A percentile compares a stretch with the other conserved stretches of the same genome.
phyloP scores from a whole-genome alignment of 2,113 vertebrate species.

The Rhabdornis inornatus region DNA sequence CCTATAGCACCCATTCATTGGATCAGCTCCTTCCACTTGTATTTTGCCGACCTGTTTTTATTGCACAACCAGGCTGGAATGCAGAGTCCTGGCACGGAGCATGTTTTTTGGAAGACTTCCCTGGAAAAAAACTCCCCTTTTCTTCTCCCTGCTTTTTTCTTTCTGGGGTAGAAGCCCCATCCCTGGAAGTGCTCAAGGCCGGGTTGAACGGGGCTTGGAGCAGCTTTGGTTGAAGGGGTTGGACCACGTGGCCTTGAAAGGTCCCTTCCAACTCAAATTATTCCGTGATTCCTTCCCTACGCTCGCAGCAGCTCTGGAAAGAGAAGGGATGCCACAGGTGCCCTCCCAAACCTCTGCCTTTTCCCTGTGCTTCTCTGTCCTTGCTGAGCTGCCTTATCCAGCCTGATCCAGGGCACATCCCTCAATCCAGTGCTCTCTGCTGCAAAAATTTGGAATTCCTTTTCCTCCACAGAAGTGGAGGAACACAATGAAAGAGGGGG shows the following conservation, averaged over 20 bases:
- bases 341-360: background rate
- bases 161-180: background rate
- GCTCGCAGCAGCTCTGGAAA: fast-evolving
- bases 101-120: background rate
- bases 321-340: background rate
- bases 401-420: too few relatives aligned
- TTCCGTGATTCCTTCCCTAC: background rate
- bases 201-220: background rate
- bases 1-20: background rate
- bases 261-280: background rate
- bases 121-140: background rate
- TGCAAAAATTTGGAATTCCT: background rate
- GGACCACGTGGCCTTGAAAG: background rate
- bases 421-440: background rate
- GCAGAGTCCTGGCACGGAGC: background rate
- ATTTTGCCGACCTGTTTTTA: background rate
- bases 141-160: background rate
- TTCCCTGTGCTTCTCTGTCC: background rate
- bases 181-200: background rate
- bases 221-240: background rate
- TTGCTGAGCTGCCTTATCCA: background rate
- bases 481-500: fast-evolving
- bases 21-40: background rate
- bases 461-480: background rate
- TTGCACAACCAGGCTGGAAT: background rate